These are phyloP conservation scores for Xanthia icteritia DNA, from an alignment of 2,888 invertebrate species.

Conservation along the genomic window DNA sequence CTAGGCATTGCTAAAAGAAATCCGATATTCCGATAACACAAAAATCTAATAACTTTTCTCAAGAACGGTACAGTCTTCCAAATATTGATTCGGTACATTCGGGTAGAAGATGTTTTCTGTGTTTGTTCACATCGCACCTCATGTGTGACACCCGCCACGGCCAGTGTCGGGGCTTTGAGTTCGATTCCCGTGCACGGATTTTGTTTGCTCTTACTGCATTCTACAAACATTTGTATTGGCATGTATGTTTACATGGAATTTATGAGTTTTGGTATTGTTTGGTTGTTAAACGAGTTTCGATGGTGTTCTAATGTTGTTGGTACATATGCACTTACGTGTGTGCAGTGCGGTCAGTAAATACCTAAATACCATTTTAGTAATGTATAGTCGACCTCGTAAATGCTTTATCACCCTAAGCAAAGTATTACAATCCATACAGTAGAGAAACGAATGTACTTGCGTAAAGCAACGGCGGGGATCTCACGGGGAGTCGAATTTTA, in stretches of 20 bases:
- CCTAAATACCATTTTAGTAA: not conserved
- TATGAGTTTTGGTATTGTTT: constrained; percentile 38
- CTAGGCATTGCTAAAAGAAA: not conserved
- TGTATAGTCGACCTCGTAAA: no score
- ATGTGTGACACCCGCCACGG: constrained; percentile 48
- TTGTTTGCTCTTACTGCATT: constrained; percentile 51
- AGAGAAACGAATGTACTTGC: not conserved
- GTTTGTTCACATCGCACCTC: constrained; percentile 52
- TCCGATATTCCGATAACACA: not conserved
- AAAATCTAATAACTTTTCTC: constrained; percentile 33
- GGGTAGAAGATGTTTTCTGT: constrained; percentile 30
- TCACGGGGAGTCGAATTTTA: not conserved
- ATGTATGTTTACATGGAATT: constrained; percentile 42
- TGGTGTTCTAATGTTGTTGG: constrained; percentile 16
- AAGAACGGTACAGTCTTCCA: constrained; percentile 44
- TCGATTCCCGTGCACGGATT: constrained; percentile 55
- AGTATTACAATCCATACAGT: not conserved
- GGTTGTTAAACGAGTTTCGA: constrained; percentile 43
- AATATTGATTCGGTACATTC: constrained; percentile 57
- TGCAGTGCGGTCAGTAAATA: not conserved
- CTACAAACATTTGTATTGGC: constrained; percentile 48
- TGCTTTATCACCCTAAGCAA: not conserved
- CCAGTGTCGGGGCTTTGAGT: constrained; percentile 53
- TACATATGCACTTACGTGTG: constrained; percentile 12
- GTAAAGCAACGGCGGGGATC: not conserved